Conservation (phyloP, 2,113 vertebrate genomes). For the Corapipo altera region DNA sequence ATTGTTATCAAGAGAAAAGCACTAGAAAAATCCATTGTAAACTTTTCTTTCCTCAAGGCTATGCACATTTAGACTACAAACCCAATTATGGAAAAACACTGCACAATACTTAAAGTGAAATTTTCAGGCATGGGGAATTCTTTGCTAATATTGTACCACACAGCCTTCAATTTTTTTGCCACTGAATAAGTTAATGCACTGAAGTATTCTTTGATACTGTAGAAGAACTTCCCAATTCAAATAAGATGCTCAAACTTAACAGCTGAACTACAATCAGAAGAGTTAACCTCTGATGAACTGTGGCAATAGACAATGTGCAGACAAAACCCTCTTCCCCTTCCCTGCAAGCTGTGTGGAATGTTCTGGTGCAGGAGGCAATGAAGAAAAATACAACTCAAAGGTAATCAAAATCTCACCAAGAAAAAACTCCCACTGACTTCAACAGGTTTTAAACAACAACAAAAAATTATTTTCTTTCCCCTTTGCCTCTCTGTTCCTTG, state of each 20-base stretch:
- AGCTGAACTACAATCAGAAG: conserved; percentile 28
- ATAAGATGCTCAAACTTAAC: conserved; percentile 20
- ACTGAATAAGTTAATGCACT: conserved; percentile 13
- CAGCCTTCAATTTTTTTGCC: neutral
- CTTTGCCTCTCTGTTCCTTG: neutral
- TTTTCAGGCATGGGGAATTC: conserved; percentile 9
- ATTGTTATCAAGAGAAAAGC: conserved; percentile 36
- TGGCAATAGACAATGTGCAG: neutral
- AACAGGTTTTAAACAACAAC: neutral
- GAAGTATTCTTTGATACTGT: neutral
- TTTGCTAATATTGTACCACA: conserved; percentile 14
- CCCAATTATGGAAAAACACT: conserved; percentile 33
- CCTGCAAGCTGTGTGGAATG: neutral
- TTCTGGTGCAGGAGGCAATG: neutral
- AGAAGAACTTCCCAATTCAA: conserved; percentile 8
- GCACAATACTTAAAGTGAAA: neutral
- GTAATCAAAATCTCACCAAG: neutral
- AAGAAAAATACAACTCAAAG: neutral
- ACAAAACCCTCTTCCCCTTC: neutral
- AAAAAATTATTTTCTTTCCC: neutral
- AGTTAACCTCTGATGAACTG: conserved; percentile 30
- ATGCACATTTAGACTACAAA: conserved; percentile 27
- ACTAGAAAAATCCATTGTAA: conserved; percentile 17
- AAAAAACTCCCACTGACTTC: neutral
- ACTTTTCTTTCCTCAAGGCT: conserved; percentile 16